phyloP scores from a whole-genome alignment of 2,888 invertebrate species.

The Drosophila meridiana region DNA sequence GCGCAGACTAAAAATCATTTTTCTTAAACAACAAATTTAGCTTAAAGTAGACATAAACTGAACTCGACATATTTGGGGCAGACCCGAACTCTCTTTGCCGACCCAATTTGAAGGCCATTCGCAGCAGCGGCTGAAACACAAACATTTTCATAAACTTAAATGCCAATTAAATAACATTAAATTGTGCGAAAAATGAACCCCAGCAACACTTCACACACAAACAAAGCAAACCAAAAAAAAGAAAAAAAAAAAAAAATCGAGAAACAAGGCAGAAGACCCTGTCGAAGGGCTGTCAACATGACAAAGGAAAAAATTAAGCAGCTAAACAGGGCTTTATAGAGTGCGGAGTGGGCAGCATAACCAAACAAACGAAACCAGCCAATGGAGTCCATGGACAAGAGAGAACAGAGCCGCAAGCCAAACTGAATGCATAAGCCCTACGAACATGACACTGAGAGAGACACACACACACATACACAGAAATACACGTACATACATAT shows the following conservation, averaged over 20 bases:
- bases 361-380: conserved; percentile 64
- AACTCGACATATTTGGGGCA: conserved; percentile 48
- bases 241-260: conserved; percentile 12
- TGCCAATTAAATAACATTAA: conserved; percentile 80
- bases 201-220: conserved; percentile 19
- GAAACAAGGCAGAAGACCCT: conserved; percentile 13
- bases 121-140: conserved; percentile 41
- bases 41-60: conserved; percentile 26
- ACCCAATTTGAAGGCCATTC: conserved; percentile 14
- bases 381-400: conserved; percentile 35
- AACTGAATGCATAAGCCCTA: conserved; percentile 70
- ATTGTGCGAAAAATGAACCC: conserved; percentile 74
- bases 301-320: conserved; percentile 80
- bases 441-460: conserved; percentile 62
- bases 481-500: conserved; percentile 19
- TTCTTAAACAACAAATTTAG: background rate
- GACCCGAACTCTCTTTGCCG: background rate
- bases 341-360: conserved; percentile 36
- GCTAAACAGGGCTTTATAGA: conserved; percentile 71
- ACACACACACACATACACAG: conserved; percentile 15
- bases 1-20: background rate
- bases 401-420: conserved; percentile 23
- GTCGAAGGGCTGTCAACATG: conserved; percentile 77
- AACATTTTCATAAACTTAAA: conserved; percentile 76
- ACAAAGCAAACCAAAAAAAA: background rate